Percentiles rank a stretch among this genome's conserved stretches.
These are phyloP conservation scores for Phthorimaea operculella DNA, from an alignment of 1,140 invertebrate species.

Conservation along the genomic window DNA sequence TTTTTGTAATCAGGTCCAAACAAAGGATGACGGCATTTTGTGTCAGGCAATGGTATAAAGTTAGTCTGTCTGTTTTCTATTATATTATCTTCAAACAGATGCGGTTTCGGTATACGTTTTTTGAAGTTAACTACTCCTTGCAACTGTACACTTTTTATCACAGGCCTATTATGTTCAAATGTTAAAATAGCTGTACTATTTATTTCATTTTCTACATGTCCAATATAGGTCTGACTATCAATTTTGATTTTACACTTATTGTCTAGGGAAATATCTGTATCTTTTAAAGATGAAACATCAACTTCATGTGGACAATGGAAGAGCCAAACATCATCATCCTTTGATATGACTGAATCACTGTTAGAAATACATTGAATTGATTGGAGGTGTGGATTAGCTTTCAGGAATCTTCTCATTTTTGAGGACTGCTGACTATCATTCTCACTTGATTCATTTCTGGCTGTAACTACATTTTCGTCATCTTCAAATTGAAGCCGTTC, in stretches of 20 bases:
- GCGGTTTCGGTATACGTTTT: slow-evolving; percentile 44
- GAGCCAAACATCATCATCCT: slow-evolving; percentile 47
- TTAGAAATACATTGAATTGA: slow-evolving; percentile 5
- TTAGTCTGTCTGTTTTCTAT: slow-evolving; percentile 31
- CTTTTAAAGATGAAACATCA: slow-evolving; percentile 26
- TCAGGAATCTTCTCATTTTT: slow-evolving; percentile 24
- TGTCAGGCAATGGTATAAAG: slow-evolving; percentile 48
- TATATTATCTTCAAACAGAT: slow-evolving; percentile 30
- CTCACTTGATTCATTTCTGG: neutral
- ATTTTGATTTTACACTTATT: slow-evolving; percentile 47
- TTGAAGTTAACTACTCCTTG: slow-evolving; percentile 27
- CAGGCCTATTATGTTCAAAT: slow-evolving; percentile 14
- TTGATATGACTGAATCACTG: slow-evolving; percentile 15
- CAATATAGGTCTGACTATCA: slow-evolving; percentile 37
- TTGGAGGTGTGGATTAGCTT: slow-evolving; percentile 24
- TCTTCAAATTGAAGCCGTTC: slow-evolving; percentile 42
- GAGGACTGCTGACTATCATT: slow-evolving; percentile 10
- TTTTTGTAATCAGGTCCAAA: slow-evolving; percentile 49
- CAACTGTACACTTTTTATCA: slow-evolving; percentile 31
- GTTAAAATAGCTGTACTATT: slow-evolving; percentile 23
- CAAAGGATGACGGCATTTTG: slow-evolving; percentile 50
- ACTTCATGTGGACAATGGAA: slow-evolving; percentile 39
- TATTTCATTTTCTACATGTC: slow-evolving; percentile 18
- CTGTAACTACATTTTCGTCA: slow-evolving; percentile 17
- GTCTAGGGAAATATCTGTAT: slow-evolving; percentile 24